A percentile compares a stretch with the other conserved stretches of the same genome.
Evolutionary conservation across 2,888 invertebrate genomes (phyloP).

Genomic region (Tenthredo scrophulariae): DNA sequence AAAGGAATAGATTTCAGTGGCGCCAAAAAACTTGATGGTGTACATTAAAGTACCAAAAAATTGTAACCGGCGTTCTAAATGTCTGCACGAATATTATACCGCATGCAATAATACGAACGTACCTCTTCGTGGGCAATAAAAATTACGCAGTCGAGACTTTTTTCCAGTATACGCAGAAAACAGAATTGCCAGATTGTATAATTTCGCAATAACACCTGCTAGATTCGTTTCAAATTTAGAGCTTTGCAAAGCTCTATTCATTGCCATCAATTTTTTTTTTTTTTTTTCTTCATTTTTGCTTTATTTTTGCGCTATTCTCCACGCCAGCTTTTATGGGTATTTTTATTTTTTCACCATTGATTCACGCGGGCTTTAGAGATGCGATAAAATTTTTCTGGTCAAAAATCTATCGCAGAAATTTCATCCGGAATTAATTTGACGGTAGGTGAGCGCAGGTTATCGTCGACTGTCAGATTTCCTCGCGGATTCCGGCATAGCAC

Average conservation of each 20-base stretch:
- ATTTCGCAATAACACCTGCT: conserved; percentile 2
- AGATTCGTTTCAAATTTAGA: neutral
- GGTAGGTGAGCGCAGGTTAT: neutral
- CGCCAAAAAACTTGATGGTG: neutral
- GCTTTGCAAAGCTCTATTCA: neutral
- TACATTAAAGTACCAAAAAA: neutral
- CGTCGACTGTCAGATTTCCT: conserved; percentile 9
- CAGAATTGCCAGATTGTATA: neutral
- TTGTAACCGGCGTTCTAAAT: neutral
- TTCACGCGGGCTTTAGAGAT: neutral
- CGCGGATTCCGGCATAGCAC: neutral
- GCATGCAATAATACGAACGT: neutral
- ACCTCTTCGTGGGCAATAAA: neutral
- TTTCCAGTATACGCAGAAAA: neutral
- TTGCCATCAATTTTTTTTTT: neutral
- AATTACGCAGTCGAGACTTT: neutral
- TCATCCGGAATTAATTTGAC: conserved; percentile 13
- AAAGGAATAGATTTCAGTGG: neutral
- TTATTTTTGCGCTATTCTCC: neutral
- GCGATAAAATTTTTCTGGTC: neutral
- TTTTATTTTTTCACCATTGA: neutral
- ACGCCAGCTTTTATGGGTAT: neutral
- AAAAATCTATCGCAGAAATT: conserved; percentile 2
- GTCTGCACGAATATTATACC: neutral
- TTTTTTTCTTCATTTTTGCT: neutral